Evolutionary conservation across 1,140 invertebrate species (phyloP), one percentile per base, ranked within the genome.

Genomic region (Nautilus pompilius): DNA sequence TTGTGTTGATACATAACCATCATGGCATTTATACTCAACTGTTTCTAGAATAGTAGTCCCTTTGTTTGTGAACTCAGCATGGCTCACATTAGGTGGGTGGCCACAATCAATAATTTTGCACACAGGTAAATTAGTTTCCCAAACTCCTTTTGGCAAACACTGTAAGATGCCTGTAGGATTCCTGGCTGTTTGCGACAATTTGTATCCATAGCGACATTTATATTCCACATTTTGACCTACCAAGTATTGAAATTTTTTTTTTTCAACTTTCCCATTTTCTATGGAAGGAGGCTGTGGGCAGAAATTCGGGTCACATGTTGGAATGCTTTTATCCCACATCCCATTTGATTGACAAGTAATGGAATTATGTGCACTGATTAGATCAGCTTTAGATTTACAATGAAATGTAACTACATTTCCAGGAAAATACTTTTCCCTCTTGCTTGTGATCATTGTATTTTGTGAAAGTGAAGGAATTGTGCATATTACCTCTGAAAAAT

Each of bases 1-100:
- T 3, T 74, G 78, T 63, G 91, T 90, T 4, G 95, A 79, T 75
- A 90, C 88, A 81, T 88, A 96, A 70, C 94, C 91, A 2, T 86
- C 80, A 30, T 92, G 86, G 75, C 94, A 96, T 65, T 90, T 89
- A 74, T 96, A 96, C 3, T 59, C 34, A 3, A 58, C 58, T 22
- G 72, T 71, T 0, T 65, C 30, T 22, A 54, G 55, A 67, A 74
- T 77, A 20, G 63, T 53, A 22, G 58, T 66, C 13, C 56, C 20
- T 10, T 62, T 65, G 5, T 60, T 33, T 17, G 46, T 36, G 10
- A 54, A 48, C 13, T 33, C 55, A 45, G 70, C 70, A 66, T 75
- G 62, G 6, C 66, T 32, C 2, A 80, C 62, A 24, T 46, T 28
- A 10, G 70, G 66, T 26, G 75, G 74, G 5, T 67, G 59, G 15